Evolutionary conservation across 2,797 vertebrate genomes (phyloP), one percentile per base, ranked within the genome.

Genomic region (Scolopax rusticola): DNA sequence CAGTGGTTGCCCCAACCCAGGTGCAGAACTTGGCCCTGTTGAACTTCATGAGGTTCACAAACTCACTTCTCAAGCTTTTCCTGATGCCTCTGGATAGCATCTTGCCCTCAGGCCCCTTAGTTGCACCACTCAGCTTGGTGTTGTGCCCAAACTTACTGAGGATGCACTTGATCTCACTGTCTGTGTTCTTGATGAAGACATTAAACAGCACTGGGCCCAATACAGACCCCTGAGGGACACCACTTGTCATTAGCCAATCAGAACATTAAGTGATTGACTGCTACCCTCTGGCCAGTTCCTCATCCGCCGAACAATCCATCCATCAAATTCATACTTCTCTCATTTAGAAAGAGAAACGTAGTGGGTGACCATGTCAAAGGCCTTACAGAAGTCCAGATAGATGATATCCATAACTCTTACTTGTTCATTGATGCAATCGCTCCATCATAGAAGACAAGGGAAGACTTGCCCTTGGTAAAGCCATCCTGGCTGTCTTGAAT

Each of bases 1-100:
- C 2, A 5, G 45, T 15, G 48, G 6, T 7, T 84, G n/a, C 8
- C 17, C 27, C 2, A 0, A 15, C 4, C 9, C 6, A 15, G 4
- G 12, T 48, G 13, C 30, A 71, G 32, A 33, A 76, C 15, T 1
- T 45, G 28, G 3, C 1, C 15, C 40, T 87, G 43, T 36, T 63
- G 16, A 76, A 63, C 1, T 7, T 14, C 11, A 4, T 17, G 7
- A 73, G 7, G 30, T 71, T 79, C 6, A 40, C 10, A 11, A 9
- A 8, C 38, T 8, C 9, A 6, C 17, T 45, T 13, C 28, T n/a
- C 1, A 1, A 38, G 18, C 7, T 45, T 84, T 21, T 80, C 50
- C 43, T 13, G 12, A 10, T 80, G 25, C 15, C 27, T 60, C 27
- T 56, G n/a, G n/a, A 33, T 61, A 14, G 30, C 36, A 38, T 57